Base-by-base conservation (phyloP, 2,113 vertebrate genomes). In the Tetrax tetrax region DNA sequence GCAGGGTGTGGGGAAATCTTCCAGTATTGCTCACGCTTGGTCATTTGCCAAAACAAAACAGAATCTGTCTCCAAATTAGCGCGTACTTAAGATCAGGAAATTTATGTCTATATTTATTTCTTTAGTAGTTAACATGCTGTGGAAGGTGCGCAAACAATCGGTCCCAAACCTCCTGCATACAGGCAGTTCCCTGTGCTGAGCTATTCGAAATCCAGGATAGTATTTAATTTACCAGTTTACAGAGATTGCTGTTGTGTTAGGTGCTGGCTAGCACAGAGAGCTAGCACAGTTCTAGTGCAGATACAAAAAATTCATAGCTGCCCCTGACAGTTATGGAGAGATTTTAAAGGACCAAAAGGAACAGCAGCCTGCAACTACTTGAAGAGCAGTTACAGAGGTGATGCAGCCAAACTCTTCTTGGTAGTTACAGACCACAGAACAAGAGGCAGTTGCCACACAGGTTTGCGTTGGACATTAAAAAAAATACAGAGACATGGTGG, bases 21-120 rank as follows among this genome's bases (percentile, higher is more conserved):
- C 60, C 81, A 84, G 35, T 48, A 61, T 54, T 4, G 8, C 54
- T 92, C 64, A 64, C 4, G 7, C 69, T 81, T 93, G 87, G 83
- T 74, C 60, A 75, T 65, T 87, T 92, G 92, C 80, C 87, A 89
- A 92, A 85, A 69, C 63, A 95, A 93, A 94, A 35, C 54, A 83
- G 83, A 79, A 63, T 74, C 80, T 96, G 37, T 61, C 80, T 89
- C 59, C 72, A 89, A 84, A 91, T 66, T 89, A 94, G 50, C 7
- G 7, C 78, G 27, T 54, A 70, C 51, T 91, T 78, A 71, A 84
- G 81, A 91, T 64, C 11, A 60, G 65, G 65, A 60, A 64, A 50
- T 45, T 43, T 38, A 33, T 25, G 37, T 84, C 74, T 81, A 29
- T 84, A 48, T 91, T 81, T 83, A n/a, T 87, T 88, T 78, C 76